Percentiles rank a stretch among this genome's conserved stretches.
These are phyloP conservation scores for Muscicapa adusta DNA, from an alignment of 2,113 vertebrate species.

Conservation along the genomic window DNA sequence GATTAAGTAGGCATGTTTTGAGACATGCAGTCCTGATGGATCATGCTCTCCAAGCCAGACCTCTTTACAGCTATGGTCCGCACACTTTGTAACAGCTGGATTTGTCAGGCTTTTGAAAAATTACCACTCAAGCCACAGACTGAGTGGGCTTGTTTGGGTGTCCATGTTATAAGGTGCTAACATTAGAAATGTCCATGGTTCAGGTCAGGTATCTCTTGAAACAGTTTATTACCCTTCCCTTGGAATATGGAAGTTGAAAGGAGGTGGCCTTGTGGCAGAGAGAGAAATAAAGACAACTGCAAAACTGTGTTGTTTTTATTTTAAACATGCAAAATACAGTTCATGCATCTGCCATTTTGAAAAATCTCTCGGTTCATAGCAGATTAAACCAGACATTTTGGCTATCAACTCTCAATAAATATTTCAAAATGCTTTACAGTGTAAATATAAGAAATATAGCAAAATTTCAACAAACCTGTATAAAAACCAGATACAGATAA, in stretches of 20 bases:
- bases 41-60: neutral
- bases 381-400: slow-evolving; percentile 79
- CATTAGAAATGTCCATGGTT: neutral
- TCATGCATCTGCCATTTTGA: slow-evolving; percentile 85
- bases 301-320: slow-evolving; percentile 78
- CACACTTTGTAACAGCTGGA: neutral
- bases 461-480: slow-evolving; percentile 93
- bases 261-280: slow-evolving; percentile 45
- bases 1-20: neutral
- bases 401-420: slow-evolving; percentile 74
- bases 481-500: slow-evolving; percentile 85
- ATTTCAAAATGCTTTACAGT: slow-evolving; percentile 90
- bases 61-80: neutral
- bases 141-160: neutral
- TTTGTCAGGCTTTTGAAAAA: neutral
- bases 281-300: slow-evolving; percentile 72
- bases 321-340: slow-evolving; percentile 93
- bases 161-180: neutral
- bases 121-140: neutral
- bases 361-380: slow-evolving; percentile 74
- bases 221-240: neutral
- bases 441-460: slow-evolving; percentile 94
- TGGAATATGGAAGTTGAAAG: neutral
- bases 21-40: neutral
- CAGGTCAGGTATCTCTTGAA: neutral